Evolutionary conservation across 2,888 invertebrate genomes (phyloP), one percentile per base, ranked within the genome.

Genomic region (Athrips mouffetella): DNA sequence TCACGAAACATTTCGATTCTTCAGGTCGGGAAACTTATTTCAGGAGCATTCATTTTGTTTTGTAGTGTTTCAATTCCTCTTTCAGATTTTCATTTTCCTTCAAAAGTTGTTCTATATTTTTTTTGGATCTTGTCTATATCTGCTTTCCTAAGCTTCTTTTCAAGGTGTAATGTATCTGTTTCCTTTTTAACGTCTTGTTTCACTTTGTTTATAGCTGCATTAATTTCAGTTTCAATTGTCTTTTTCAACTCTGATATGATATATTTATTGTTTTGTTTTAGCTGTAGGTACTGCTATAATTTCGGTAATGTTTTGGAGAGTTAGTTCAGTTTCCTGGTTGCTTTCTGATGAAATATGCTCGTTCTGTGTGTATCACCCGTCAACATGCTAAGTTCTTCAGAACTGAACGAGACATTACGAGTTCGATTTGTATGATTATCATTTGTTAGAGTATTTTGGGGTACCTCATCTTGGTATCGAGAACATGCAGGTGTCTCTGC

Each of bases 51-150:
- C 1, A 3, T 20, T 37, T 39, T 30, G 6, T 45, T 35, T 29
- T n/a, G 2, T 33, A 33, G 11, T 30, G 8, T 30, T 35, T 39
- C 6, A 45, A 23, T 37, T 45, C 30, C 7, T 49, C 18, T 21
- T 37, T 21, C 20, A 49, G 10, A 20, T 18, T 37, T 4, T 35
- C 30, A 31, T 37, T 44, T 30, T 49, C 42, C 6, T 20, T 44
- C 11, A 27, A 3, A n/a, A 48, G 37, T 18, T 27, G 35, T 18
- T 48, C 44, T 35, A 48, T 37, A 42, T 48, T 15, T 23, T 15
- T 27, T 16, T 31, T 42, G 8, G n/a, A 48, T 25, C 0, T 31
- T 5, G 10, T 42, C 16, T 25, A 48, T 48, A 21, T 48, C 25
- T 29, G n/a, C 25, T 20, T 42, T 42, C 11, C 31, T 35, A 11